Evolutionary conservation across 2,888 invertebrate genomes (phyloP).

Genomic region (Cheiracanthium punctorium): DNA sequence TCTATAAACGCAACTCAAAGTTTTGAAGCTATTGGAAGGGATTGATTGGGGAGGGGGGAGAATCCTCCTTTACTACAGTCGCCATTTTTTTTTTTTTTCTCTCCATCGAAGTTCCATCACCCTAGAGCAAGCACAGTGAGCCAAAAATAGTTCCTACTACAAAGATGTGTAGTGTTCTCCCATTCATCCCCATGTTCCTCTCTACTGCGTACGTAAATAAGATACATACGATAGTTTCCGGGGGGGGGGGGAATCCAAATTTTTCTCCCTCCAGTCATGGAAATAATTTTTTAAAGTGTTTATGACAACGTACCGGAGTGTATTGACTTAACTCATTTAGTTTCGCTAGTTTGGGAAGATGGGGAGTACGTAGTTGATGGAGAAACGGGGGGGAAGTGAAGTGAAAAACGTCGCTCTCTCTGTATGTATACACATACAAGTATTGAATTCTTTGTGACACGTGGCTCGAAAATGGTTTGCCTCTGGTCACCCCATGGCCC

Average conservation of each 20-base stretch:
- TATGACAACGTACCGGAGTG: slow-evolving; percentile 10
- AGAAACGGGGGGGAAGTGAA: not conserved
- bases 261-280: not conserved
- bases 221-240: not conserved
- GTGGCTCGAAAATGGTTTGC: slow-evolving; percentile 3
- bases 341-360: not conserved
- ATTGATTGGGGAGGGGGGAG: too few relatives aligned
- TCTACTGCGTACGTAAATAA: not conserved
- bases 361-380: too few relatives aligned
- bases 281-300: slow-evolving; percentile 20
- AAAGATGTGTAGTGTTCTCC: not conserved
- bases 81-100: too few relatives aligned
- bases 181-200: not conserved
- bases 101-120: too few relatives aligned
- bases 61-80: too few relatives aligned
- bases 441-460: slow-evolving; percentile 5
- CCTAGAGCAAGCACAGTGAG: not conserved
- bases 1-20: too few relatives aligned
- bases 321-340: slow-evolving; percentile 51
- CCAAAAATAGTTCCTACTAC: slow-evolving; percentile 10
- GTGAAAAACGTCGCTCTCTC: not conserved
- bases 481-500: slow-evolving; percentile 6
- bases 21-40: too few relatives aligned
- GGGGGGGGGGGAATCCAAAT: not conserved
- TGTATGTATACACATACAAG: too few relatives aligned